phyloP scores from a whole-genome alignment of 2,888 invertebrate species.

The Noctua pronuba region DNA sequence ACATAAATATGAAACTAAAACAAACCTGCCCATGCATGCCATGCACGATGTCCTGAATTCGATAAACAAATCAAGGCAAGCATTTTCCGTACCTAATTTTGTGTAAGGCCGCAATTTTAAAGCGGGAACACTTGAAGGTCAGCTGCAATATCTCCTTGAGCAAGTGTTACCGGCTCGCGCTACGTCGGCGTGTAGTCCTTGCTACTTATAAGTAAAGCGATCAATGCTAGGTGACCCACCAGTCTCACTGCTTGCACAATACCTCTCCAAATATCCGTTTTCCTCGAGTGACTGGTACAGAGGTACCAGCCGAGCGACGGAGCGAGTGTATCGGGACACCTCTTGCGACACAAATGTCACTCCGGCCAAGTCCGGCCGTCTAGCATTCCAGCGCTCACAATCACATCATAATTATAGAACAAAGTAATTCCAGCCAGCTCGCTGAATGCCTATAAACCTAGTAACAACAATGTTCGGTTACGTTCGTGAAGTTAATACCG shows the following conservation, averaged over 20 bases:
- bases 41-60: not conserved
- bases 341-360: slow-evolving; percentile 7
- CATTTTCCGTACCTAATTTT: not conserved
- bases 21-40: not conserved
- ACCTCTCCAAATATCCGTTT: slow-evolving; percentile 40
- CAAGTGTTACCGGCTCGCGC: slow-evolving; percentile 5
- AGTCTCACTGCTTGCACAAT: slow-evolving; percentile 33
- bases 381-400: not conserved
- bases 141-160: slow-evolving; percentile 16
- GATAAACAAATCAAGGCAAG: not conserved
- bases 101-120: not conserved
- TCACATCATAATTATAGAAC: not conserved
- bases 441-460: not conserved
- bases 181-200: not conserved
- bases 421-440: not conserved
- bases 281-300: slow-evolving; percentile 15
- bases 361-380: not conserved
- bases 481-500: not conserved
- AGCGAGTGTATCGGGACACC: slow-evolving; percentile 1
- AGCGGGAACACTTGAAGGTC: slow-evolving; percentile 18
- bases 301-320: not conserved
- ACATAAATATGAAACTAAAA: not conserved
- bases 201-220: slow-evolving; percentile 12
- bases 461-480: not conserved
- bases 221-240: slow-evolving; percentile 21